phyloP scores from a whole-genome alignment of 2,888 invertebrate species.

The Drosophila nr. fundita region DNA sequence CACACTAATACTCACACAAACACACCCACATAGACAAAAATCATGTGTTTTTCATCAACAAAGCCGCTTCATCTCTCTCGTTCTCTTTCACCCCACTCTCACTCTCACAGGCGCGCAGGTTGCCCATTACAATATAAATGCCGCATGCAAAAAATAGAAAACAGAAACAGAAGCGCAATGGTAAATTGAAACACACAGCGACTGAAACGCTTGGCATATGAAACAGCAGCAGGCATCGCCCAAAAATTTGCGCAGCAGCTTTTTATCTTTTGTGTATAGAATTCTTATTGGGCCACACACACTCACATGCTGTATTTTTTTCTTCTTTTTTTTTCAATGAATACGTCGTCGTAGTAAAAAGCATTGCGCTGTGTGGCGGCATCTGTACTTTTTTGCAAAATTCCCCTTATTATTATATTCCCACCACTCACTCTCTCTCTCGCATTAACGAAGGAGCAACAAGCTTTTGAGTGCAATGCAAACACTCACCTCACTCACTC shows the following conservation, averaged over 20 bases:
- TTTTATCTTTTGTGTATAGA: conserved; percentile 57
- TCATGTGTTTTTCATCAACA: conserved; percentile 80
- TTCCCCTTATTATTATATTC: conserved; percentile 45
- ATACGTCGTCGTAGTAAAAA: conserved; percentile 70
- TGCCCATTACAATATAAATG: conserved; percentile 61
- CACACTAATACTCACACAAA: conserved; percentile 24
- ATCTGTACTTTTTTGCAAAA: conserved; percentile 75
- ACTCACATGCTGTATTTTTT: conserved; percentile 8
- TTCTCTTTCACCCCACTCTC: conserved; percentile 45
- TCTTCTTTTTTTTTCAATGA: conserved; percentile 70
- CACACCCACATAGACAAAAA: conserved; percentile 46
- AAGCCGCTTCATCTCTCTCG: conserved; percentile 7
- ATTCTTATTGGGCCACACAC: conserved; percentile 46
- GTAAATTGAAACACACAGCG: conserved; percentile 51
- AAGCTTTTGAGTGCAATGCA: conserved; percentile 77
- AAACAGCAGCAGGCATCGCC: conserved; percentile 75
- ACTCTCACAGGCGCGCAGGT: conserved; percentile 60
- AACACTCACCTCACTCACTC: conserved; percentile 40
- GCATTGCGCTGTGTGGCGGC: conserved; percentile 69
- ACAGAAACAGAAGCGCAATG: conserved; percentile 23
- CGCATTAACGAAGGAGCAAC: conserved; percentile 59
- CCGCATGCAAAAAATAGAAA: conserved; percentile 60
- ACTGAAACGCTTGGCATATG: conserved; percentile 46
- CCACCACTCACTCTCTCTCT: conserved; percentile 36
- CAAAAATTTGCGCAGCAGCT: conserved; percentile 81